Base-by-base conservation (phyloP, 1,140 invertebrate species). In the Drosophila auraria region DNA sequence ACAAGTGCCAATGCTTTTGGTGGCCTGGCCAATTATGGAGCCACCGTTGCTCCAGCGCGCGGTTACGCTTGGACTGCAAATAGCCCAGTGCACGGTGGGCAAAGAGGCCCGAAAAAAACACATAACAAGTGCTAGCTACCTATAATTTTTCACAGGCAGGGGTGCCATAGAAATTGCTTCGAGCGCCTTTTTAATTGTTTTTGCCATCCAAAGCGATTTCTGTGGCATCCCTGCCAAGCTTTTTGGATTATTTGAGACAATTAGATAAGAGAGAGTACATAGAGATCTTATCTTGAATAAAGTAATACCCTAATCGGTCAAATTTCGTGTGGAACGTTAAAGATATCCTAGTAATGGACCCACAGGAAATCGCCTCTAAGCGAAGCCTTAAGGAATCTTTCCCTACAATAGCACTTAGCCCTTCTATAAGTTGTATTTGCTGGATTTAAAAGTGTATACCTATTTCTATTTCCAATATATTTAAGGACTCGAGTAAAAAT, bases 1-100 rank as follows among this genome's bases (percentile, higher is more conserved):
- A 40, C 54, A 40, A 56, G 53, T n/a, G n/a, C 33, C 53, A 36
- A 38, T 38, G 53, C 12, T 23, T 23, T 59, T 42, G 15, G 9
- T 15, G 33, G 36, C 20, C 20, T n/a, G 6, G 6, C 56, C 56
- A 27, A 44, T 44, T 66, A 44, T 33, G 62, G 54, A 20, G 38
- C 33, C 36, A 59, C 23, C 20, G 36, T 20, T 57, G 17, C 8
- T n/a, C 11, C 12, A 17, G 4, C 40, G 57, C 57, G 36, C 25
- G 17, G 57, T 59, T 47, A 17, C 23, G 49, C 15, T 63, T 27
- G 50, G 50, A 27, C 33, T 60, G 8, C 54, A 23, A 64, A 60
- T 23, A 30, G 23, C 27, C 58, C 63, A 45, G 44, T 53, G 56
- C 56, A 64, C 36, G 54, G 54, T 64, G 62, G 53, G 8, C 23